Conservation (phyloP, 2,113 vertebrate genomes). For the Willisornis vidua region DNA sequence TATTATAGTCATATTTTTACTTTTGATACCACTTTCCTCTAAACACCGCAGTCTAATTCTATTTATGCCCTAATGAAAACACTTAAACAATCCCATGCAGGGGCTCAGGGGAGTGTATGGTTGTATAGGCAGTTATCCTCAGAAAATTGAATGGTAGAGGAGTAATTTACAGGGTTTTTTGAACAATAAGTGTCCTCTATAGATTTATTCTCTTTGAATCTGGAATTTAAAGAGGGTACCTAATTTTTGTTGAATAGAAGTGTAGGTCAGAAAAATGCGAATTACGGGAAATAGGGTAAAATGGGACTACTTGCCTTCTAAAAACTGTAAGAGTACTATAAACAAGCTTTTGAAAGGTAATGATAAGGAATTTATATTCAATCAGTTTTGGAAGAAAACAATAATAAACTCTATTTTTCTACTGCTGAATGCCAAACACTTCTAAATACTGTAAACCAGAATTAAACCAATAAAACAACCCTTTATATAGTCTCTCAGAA, state of each 20-base stretch:
- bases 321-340: background rate
- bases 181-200: background rate
- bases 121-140: background rate
- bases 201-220: background rate
- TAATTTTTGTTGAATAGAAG: background rate
- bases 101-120: background rate
- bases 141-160: background rate
- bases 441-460: background rate
- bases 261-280: background rate
- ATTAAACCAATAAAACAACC: background rate
- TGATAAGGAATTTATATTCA: background rate
- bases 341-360: background rate
- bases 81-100: background rate
- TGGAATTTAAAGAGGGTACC: background rate
- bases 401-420: background rate
- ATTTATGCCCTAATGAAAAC: background rate
- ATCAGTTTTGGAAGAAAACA: constrained; percentile 2
- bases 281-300: background rate
- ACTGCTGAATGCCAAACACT: background rate
- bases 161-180: background rate
- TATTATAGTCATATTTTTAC: constrained; percentile 5
- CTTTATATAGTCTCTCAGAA: background rate
- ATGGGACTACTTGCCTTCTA: background rate
- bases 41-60: background rate
- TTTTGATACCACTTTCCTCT: background rate